Evolutionary conservation across 2,797 vertebrate species (phyloP).

Genomic region (Vireo griseus): DNA sequence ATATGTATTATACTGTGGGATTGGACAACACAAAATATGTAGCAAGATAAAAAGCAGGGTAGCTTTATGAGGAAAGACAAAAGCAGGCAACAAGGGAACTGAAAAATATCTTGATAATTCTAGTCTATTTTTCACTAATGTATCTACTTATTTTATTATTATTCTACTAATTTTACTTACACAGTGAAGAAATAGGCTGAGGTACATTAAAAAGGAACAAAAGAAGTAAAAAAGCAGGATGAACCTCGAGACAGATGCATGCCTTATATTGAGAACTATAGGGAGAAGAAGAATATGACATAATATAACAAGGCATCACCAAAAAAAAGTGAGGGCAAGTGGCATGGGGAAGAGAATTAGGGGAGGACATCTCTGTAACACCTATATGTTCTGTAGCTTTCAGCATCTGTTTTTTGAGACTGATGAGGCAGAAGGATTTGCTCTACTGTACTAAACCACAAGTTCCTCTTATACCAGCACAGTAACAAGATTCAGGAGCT

Average conservation of each 20-base stretch:
- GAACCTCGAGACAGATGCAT: not conserved
- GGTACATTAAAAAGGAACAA: not conserved
- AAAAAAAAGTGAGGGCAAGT: not conserved
- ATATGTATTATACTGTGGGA: not conserved
- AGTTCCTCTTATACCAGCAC: not conserved
- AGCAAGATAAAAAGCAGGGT: not conserved
- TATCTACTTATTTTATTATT: not conserved
- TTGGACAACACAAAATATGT: not conserved
- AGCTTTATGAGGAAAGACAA: not conserved
- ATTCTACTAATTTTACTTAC: not conserved
- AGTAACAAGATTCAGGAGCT: not conserved
- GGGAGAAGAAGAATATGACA: not conserved
- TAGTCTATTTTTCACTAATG: not conserved
- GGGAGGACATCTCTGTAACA: not conserved
- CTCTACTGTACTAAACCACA: not conserved
- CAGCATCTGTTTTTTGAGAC: not conserved
- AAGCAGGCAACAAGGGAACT: not conserved
- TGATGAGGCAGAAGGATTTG: not conserved
- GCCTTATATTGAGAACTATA: not conserved
- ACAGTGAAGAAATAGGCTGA: not conserved
- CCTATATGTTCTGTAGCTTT: not conserved
- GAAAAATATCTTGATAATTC: not conserved
- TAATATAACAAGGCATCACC: not conserved
- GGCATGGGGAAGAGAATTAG: not conserved
- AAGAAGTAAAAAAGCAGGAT: accelerated